Conservation (phyloP, 2,113 vertebrate species). For the Ovis aries region ARS-UI_Ramb_v3.0 NC_056068.1:54422001-54422500, state of each 20-base stretch:
- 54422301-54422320: too few relatives aligned
- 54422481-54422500: neutral
- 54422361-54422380: neutral
- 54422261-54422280: neutral
- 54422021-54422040: neutral
- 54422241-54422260: neutral
- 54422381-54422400: neutral
- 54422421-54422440: neutral
- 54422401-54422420: neutral
- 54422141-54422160: neutral
- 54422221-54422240: neutral
- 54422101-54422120: neutral
- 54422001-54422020: neutral
- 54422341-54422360: neutral
- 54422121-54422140: neutral
- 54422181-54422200: neutral
- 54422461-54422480: neutral
- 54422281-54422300: neutral
- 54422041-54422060: neutral
- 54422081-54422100: neutral
- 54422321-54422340: neutral
- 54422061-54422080: neutral
- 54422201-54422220: neutral
- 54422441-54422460: slow-evolving; percentile 34
- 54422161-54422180: neutral